Conservation (phyloP, 2,797 vertebrate genomes). For the Acanthis flammea region DNA sequence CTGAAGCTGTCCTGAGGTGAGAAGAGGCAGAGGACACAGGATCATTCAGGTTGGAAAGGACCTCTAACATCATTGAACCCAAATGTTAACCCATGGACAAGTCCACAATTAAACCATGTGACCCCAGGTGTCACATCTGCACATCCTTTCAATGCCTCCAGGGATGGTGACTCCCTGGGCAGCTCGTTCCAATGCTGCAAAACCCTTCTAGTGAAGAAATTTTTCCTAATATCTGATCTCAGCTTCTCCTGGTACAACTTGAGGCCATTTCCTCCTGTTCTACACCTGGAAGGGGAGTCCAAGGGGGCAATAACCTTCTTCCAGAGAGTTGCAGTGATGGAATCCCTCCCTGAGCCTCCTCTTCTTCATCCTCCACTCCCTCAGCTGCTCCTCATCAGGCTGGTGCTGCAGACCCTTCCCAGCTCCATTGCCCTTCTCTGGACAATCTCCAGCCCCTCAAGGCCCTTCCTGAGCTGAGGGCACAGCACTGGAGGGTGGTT, state of each 20-base stretch:
- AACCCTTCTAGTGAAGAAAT: not conserved
- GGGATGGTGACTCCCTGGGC: not conserved
- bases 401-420: not conserved
- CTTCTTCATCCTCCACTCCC: not conserved
- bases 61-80: not conserved
- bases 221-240: not conserved
- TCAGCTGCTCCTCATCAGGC: not conserved
- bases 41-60: not conserved
- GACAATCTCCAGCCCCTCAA: not conserved
- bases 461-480: too few species aligned
- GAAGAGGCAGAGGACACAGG: not conserved
- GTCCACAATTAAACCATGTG: not conserved
- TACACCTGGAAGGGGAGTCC: not conserved
- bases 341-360: not conserved
- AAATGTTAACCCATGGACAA: not conserved
- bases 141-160: fast-evolving
- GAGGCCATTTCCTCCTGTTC: not conserved
- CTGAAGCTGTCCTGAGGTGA: not conserved
- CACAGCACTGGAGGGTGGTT: fast-evolving
- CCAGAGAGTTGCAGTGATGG: not conserved
- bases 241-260: not conserved
- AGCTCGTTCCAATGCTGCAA: not conserved
- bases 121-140: not conserved
- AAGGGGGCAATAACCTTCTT: not conserved
- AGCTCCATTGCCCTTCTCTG: not conserved